Base-by-base conservation (phyloP, 1,140 invertebrate species). In the Ceratina japonica region DNA sequence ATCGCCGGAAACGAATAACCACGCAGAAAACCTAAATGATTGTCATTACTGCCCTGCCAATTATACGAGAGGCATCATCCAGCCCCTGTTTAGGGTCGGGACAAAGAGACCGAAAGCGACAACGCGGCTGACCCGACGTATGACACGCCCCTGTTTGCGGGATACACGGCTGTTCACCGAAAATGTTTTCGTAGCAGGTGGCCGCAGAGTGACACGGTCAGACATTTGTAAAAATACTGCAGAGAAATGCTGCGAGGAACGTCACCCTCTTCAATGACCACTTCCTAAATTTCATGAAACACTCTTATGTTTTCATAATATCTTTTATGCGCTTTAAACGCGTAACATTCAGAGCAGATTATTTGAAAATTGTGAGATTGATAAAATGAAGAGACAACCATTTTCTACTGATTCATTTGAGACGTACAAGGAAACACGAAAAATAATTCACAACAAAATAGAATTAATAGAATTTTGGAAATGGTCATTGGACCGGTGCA, bases 21-120 rank as follows among this genome's bases (percentile, higher is more conserved):
- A 8, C 65, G 37, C 18, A 59, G 54, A 76, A 69, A 69, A 51
- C 65, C 65, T 69, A 76, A 68, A 76, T 76, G 56, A 76, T 76
- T 70, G 37, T 76, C 74, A 70, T 76, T 76, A 76, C 74, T 69
- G 74, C 24, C 74, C 74, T 49, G 59, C 54, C 74, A 76, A 76
- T 76, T 76, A 76, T 76, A 68, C 74, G 65, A 18, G 54, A 52
- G 22, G 44, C 65, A 76, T 70, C 74, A 69, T 76, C 24, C 74
- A 20, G 2, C 74, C 74, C 65, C 22, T 59, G 65, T 51, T 76
- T 59, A 51, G 65, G 68, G 68, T 52, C 15, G 49, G 59, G 13
- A 71, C 66, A 62, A 44, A 44, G 58, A 71, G 75, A 56, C n/a
- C 37, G n/a, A 22, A 54, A 71, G 68, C 66, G 22, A 54, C 51